Evolutionary conservation across 1,140 invertebrate species (phyloP).

Genomic region (Macrotrachela quadricornifera): DNA sequence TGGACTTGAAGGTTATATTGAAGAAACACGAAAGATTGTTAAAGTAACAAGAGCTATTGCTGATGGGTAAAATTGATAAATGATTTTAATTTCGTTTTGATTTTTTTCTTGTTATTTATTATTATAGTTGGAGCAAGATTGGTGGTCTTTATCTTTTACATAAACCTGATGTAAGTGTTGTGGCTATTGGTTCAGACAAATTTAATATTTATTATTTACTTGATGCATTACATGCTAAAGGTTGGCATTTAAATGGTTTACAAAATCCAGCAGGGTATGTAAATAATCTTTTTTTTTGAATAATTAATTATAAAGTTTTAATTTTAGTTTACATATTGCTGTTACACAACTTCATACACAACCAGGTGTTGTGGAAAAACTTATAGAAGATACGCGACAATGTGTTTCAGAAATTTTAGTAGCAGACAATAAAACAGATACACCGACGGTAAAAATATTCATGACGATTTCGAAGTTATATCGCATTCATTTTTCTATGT

Average conservation of each 20-base stretch:
- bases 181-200: slow-evolving; percentile 61
- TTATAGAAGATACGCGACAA: slow-evolving; percentile 51
- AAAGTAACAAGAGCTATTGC: slow-evolving; percentile 55
- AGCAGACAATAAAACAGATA: not conserved
- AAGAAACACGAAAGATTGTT: slow-evolving; percentile 61
- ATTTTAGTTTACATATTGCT: slow-evolving; percentile 63
- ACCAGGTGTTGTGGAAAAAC: slow-evolving; percentile 58
- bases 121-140: slow-evolving; percentile 49
- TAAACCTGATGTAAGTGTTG: slow-evolving; percentile 63
- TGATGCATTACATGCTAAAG: slow-evolving; percentile 49
- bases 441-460: too few relatives aligned
- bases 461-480: too few relatives aligned
- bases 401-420: slow-evolving; percentile 45
- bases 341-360: slow-evolving; percentile 72
- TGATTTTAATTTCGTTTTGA: not conserved
- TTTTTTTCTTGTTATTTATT: not conserved
- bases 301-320: not conserved
- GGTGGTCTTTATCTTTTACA: slow-evolving; percentile 69
- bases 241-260: slow-evolving; percentile 78
- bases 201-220: slow-evolving; percentile 77
- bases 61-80: slow-evolving; percentile 22
- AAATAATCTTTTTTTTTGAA: slow-evolving; percentile 8
- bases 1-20: slow-evolving; percentile 62
- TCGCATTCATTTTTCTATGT: not conserved
- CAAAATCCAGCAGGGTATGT: slow-evolving; percentile 72